Conservation (phyloP, 2,888 invertebrate genomes). For the Thera obeliscata region DNA sequence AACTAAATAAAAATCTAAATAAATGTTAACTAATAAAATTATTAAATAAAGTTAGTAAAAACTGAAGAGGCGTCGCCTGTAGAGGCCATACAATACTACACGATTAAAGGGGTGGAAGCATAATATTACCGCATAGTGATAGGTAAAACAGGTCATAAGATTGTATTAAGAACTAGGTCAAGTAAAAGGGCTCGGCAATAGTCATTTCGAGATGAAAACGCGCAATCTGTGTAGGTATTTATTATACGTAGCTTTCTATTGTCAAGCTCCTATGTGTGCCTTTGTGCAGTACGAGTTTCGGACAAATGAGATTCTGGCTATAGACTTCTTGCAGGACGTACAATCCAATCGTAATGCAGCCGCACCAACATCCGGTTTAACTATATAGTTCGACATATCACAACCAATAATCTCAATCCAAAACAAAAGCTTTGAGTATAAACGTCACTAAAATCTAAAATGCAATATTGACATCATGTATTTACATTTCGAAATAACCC, state of each 20-base stretch:
- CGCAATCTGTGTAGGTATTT: slow-evolving; percentile 24
- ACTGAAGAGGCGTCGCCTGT: slow-evolving; percentile 40
- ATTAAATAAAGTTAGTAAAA: slow-evolving; percentile 10
- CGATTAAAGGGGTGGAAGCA: slow-evolving; percentile 60
- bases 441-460: slow-evolving; percentile 25
- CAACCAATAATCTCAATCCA: slow-evolving; percentile 2
- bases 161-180: slow-evolving; percentile 70
- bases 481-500: slow-evolving; percentile 36
- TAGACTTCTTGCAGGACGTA: slow-evolving; percentile 66
- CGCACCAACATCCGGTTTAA: slow-evolving; percentile 54
- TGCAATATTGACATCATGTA: slow-evolving; percentile 42
- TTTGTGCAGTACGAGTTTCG: slow-evolving; percentile 61
- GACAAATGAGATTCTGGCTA: slow-evolving; percentile 79
- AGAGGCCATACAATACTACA: slow-evolving; percentile 59
- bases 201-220: slow-evolving; percentile 59
- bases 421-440: slow-evolving; percentile 7
- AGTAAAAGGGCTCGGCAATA: slow-evolving; percentile 59
- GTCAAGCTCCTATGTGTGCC: slow-evolving; percentile 18
- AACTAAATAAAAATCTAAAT: not conserved
- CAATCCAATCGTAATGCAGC: slow-evolving; percentile 68
- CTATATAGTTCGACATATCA: slow-evolving; percentile 27
- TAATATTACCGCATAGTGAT: slow-evolving; percentile 58
- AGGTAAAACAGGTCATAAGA: slow-evolving; percentile 68
- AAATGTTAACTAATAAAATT: not conserved
- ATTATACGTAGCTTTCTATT: slow-evolving; percentile 5